phyloP scores from a whole-genome alignment of 2,888 invertebrate species.

The Orthosia incerta region DNA sequence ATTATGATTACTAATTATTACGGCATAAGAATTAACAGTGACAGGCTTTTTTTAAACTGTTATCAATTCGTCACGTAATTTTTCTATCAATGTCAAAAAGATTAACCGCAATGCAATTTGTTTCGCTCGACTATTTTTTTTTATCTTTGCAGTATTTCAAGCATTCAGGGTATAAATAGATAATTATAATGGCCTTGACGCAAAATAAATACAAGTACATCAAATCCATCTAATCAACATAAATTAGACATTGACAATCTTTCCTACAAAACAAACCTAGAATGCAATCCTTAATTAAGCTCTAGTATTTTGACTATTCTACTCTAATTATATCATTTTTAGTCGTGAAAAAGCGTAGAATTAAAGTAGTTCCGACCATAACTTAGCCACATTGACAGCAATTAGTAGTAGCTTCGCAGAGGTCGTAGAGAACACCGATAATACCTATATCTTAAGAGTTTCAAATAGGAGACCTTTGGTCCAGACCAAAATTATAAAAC shows the following conservation, averaged over 20 bases:
- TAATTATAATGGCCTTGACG: background rate
- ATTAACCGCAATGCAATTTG: conserved; percentile 3
- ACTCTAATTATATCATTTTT: background rate
- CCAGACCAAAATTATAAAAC: too few species aligned
- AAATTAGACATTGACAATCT: too few species aligned
- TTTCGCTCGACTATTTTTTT: background rate
- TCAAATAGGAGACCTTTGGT: too few species aligned
- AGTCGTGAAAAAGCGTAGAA: background rate
- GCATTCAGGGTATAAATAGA: background rate
- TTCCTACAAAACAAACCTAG: too few species aligned
- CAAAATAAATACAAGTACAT: background rate
- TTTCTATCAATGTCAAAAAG: conserved; percentile 26
- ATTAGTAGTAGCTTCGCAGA: background rate
- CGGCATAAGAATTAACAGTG: too few species aligned
- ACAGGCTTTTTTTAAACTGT: background rate
- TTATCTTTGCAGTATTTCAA: background rate
- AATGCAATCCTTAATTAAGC: too few species aligned
- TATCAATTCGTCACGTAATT: conserved; percentile 14
- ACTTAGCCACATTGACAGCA: background rate
- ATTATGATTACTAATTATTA: background rate
- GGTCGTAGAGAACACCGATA: too few species aligned
- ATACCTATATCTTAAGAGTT: too few species aligned
- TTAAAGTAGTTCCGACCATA: background rate
- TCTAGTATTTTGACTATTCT: background rate
- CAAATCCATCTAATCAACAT: background rate